These are phyloP conservation scores for Lepidurus arcticus DNA, from an alignment of 1,140 invertebrate genomes.

Conservation along the genomic window DNA sequence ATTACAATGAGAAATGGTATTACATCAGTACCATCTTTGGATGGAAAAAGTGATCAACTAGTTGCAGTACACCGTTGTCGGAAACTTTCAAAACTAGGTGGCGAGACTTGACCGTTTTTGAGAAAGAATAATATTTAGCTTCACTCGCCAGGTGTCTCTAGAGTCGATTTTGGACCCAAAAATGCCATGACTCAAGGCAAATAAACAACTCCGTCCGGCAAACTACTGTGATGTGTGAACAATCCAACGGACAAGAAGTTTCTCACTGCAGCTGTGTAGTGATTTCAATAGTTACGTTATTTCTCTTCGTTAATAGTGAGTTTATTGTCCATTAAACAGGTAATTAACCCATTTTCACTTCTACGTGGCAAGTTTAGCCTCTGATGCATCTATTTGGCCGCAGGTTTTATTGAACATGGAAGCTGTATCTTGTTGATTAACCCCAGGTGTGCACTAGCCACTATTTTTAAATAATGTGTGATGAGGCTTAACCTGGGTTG, in stretches of 20 bases:
- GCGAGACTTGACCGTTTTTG: background rate
- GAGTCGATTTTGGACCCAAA: background rate
- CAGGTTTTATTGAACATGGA: too few species aligned
- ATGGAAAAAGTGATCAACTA: too few species aligned
- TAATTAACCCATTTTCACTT: background rate
- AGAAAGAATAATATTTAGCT: background rate
- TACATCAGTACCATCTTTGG: background rate
- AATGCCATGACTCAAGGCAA: background rate
- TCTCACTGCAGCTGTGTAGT: constrained; percentile 13
- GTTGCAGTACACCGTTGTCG: too few species aligned
- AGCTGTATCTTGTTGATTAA: too few species aligned
- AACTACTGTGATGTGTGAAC: background rate
- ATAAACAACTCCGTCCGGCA: background rate
- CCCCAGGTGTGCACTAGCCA: too few species aligned
- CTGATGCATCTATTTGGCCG: background rate
- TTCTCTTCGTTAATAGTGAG: background rate
- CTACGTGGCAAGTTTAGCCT: background rate
- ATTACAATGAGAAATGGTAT: too few species aligned
- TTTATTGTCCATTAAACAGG: background rate
- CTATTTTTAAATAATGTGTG: too few species aligned
- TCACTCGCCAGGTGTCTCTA: background rate
- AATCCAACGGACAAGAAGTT: background rate
- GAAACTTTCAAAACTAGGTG: too few species aligned
- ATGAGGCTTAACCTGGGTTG: too few species aligned
- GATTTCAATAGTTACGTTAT: background rate